Evolutionary conservation across 2,797 vertebrate species (phyloP), one percentile per base, ranked within the genome.

Genomic region (Premnoplex brunnescens): DNA sequence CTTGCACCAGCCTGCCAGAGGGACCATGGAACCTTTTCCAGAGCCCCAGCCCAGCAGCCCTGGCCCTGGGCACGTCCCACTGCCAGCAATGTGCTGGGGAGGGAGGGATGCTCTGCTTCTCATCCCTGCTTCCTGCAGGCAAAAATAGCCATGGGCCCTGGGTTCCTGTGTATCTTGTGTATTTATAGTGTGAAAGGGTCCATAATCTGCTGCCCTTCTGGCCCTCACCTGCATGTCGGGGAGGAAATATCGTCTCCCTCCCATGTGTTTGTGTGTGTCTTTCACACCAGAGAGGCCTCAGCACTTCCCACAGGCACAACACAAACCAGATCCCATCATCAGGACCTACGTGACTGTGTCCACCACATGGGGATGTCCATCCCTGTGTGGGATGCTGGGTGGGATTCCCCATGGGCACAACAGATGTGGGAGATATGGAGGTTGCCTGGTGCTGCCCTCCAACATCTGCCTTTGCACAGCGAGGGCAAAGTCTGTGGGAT

Each of bases 91-190:
- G 17, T 79, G 67, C 77, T 76, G 68, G 78, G 82, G 85, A 92
- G 55, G 27, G 71, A 97, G 88, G 73, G 96, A 96, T 91, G 85
- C 87, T 97, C 90, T 94, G 44, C 88, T 76, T 37, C 76, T 89
- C 92, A 77, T 90, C 89, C 94, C 2, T 0, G 63, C 56, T 96
- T 97, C 97, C 97, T 96, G 95, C 54, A n/a, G 66, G 87, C 92
- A 93, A 76, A 95, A 97, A 96, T 96, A 97, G 88, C 88, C 34
- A 10, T 1, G 1, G 81, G 86, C 88, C 55, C 48, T 0, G 3
- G 52, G 95, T 97, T 97, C 95, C 96, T 95, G 96, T 19, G 66
- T 22, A 28, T 43, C 44, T 44, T 3, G 3, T 39, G 75, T 92
- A 94, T 97, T 97, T 95, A 89, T 93, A 91, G 95, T 18, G 64